Base-by-base conservation (phyloP, 2,113 vertebrate genomes). In the Rhea americana region DNA sequence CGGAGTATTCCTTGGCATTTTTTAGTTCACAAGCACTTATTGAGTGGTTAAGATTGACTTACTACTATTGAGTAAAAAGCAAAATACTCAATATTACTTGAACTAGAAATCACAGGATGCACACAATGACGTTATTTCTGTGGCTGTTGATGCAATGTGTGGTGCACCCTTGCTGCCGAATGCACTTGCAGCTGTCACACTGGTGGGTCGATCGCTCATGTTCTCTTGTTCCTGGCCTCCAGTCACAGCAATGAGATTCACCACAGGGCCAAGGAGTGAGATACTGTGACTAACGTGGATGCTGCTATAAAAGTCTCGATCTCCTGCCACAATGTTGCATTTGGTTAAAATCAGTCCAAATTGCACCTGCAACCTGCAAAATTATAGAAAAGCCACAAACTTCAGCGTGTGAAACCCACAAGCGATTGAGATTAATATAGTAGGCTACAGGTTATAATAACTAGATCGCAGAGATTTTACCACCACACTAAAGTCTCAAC, bases 371-470 rank as follows among this genome's bases (percentile, higher is more conserved):
- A 63, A 79, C 15, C 53, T 58, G n/a, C 51, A 92, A 81, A 86
- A 83, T 43, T 5, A 58, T 55, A 84, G 9, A 4, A 78, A 76
- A 92, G 13, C 18, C 28, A 32, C 3, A 66, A 5, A 32, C 77
- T 78, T 39, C 41, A 62, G 39, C 68, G 10, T 62, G 20, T 90
- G 56, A 95, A 96, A 93, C 5, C 11, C 92, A 89, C 26, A 41
- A 84, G 41, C 56, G 32, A 93, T 71, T 82, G 65, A 81, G 63
- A 73, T 51, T n/a, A 81, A 77, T 90, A 37, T 48, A 62, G 72
- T 61, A 47, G 47, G 48, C 92, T 93, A 59, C 13, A 17, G 24
- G 35, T 83, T 70, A 17, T 87, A 93, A 79, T 32, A 48, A 39
- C 59, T 53, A 51, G 50, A 80, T 89, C 51, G 68, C 68, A 90